Evolutionary conservation across 2,888 invertebrate genomes (phyloP).

Genomic region (Ferdinandea cuprea): DNA sequence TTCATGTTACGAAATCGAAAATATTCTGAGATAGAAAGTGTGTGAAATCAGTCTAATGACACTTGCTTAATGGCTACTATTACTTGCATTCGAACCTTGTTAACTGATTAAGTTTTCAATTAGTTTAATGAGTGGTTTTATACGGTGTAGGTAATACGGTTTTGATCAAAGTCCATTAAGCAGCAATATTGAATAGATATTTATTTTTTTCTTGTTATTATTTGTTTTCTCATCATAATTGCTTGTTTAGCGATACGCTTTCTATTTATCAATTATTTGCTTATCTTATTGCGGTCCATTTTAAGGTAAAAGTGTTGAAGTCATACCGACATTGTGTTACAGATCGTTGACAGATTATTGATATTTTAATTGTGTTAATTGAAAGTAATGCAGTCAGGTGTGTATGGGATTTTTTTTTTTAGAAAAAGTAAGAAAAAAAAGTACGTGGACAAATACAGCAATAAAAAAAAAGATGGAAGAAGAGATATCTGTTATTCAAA

Average conservation of each 20-base stretch:
- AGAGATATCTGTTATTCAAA: background rate
- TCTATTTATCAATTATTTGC: slow-evolving; percentile 34
- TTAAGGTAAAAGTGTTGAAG: slow-evolving; percentile 6
- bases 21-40: slow-evolving; percentile 31
- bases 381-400: slow-evolving; percentile 20
- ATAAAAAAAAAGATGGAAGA: background rate
- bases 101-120: no score
- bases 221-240: slow-evolving; percentile 38
- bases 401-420: background rate
- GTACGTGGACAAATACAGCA: background rate
- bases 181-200: slow-evolving; percentile 5
- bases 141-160: background rate
- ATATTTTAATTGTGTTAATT: slow-evolving; percentile 36
- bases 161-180: slow-evolving; percentile 5
- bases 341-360: slow-evolving; percentile 18
- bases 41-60: slow-evolving; percentile 27
- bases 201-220: no score
- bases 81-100: background rate
- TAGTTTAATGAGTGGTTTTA: no score
- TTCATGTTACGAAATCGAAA: background rate
- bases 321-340: slow-evolving; percentile 5
- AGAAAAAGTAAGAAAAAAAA: slow-evolving; percentile 4
- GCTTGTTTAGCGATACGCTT: slow-evolving; percentile 38
- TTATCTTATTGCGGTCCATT: slow-evolving; percentile 21
- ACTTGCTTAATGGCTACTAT: background rate